Base-by-base conservation (phyloP, 92 coral and sea anemone genomes). In the Palythoa caribaeorum region DNA sequence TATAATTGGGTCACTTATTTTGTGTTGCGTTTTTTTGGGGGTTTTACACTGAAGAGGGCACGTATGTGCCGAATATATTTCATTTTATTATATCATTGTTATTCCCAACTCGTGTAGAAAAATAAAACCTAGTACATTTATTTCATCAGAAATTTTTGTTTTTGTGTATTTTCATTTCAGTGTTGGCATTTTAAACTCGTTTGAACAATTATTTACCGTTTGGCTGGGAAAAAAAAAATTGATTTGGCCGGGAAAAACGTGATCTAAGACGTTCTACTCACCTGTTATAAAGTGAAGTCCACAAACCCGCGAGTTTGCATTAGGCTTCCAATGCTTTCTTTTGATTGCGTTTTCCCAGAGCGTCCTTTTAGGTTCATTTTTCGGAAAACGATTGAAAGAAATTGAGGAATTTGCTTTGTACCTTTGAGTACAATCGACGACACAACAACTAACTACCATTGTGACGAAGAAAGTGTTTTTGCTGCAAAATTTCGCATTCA, bases 371-470 rank as follows among this genome's bases (percentile, higher is more conserved):
- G 78, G 78, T n/a, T 73, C 78, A 38, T 40, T 73, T 10, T 44
- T 44, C 52, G 36, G 78, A 73, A 73, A 38, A 14, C 55, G 52
- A 38, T 15, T 38, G 36, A 73, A 40, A 38, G 52, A 44, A 38
- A 73, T 44, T 40, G 52, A 38, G 12, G 78, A 38, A 73, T 40
- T 73, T 44, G 21, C 21, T 73, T 73, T 44, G 14, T 13, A 73
- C 28, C 78, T 38, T 38, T 73, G 52, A 44, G 54, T 73, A 44
- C 78, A 73, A 44, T 16, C 54, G 36, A 73, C 54, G 36, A 73
- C 78, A n/a, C 78, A 40, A 44, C 78, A 73, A 73, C 78, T 73
- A 44, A 73, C 78, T 44, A 44, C 52, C 78, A 73, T 73, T 73
- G 47, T 35, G 74, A 70, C 74, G 74, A 69, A 35, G 39, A 69